Base-by-base conservation (phyloP, 2,888 invertebrate genomes). In the Sepioteuthis lessoniana region DNA sequence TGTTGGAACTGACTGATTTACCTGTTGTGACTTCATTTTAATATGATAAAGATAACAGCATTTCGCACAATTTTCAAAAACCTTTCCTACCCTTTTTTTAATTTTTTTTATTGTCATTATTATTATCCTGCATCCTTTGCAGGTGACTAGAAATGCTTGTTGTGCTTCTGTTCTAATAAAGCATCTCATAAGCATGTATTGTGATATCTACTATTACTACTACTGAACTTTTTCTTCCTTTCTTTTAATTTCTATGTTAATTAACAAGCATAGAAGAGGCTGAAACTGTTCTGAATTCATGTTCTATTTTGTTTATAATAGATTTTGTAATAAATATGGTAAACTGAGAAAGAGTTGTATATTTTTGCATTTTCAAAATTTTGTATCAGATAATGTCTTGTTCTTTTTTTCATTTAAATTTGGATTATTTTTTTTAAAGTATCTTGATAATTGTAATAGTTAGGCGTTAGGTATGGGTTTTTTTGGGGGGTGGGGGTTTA, bases 141-240 rank as follows among this genome's bases (percentile, higher is more conserved):
- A 76, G 76, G 76, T 76, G 76, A 76, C n/a, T 16, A 13, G 16
- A 76, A 76, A 76, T 35, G 76, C 35, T 76, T 76, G 55, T 55
- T 55, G 76, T 76, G 76, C 76, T 76, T 76, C 76, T 76, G n/a
- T n/a, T n/a, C 19, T 76, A 76, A 76, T n/a, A 76, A 76, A n/a
- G 76, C 76, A 76, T 76, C 76, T 76, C n/a, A 76, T 35, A n/a
- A 76, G 76, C 76, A 76, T 76, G 76, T n/a, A 76, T n/a, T 76
- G n/a, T 76, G 76, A 76, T 19, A 16, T 76, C 76, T n/a, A n/a
- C 76, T 76, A 76, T n/a, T 76, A n/a, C 76, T 76, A n/a, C 76
- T n/a, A n/a, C 76, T 60, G n/a, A 76, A 76, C n/a, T 76, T 4
- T 76, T 76, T 42, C 42, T 42, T 42, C 42, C 42, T 42, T 42